A percentile compares a stretch with the other conserved stretches of the same genome.
Conservation (phyloP, 2,888 invertebrate genomes). For the Chrysolina oricalcia region DNA sequence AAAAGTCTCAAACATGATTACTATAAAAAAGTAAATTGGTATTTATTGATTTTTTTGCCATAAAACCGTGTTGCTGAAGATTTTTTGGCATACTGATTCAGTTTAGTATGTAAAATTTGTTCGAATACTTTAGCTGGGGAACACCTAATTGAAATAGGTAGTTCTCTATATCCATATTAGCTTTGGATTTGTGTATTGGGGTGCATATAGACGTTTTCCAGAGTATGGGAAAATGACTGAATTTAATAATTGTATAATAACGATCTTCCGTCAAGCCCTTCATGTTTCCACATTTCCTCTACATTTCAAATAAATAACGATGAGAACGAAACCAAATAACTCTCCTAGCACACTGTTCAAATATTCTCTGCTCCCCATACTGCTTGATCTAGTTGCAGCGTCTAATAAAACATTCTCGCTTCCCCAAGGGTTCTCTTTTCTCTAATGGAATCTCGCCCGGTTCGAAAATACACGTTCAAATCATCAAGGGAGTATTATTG, state of each 20-base stretch:
- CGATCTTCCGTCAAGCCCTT: no score
- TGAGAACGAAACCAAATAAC: no score
- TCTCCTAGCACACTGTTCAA: no score
- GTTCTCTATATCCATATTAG: background rate
- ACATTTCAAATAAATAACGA: no score
- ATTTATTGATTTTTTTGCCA: background rate
- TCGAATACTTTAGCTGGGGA: slow-evolving; percentile 4
- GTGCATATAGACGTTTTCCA: slow-evolving; percentile 1
- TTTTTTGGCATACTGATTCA: background rate
- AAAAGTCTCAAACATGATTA: slow-evolving; percentile 10
- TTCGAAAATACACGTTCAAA: no score
- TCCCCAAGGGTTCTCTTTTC: no score
- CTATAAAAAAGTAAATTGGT: background rate
- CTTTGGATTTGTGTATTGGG: background rate
- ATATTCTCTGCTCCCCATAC: no score
- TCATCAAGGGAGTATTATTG: no score
- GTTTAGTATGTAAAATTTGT: background rate
- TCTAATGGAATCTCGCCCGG: no score
- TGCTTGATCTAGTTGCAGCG: no score
- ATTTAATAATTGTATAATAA: background rate
- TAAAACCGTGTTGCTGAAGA: background rate
- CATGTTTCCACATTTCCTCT: no score
- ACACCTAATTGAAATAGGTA: slow-evolving; percentile 8
- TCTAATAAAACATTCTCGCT: no score
- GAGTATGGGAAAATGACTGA: background rate